Base-by-base conservation (phyloP, 2,888 invertebrate species). In the Lochmaea crataegi region DNA sequence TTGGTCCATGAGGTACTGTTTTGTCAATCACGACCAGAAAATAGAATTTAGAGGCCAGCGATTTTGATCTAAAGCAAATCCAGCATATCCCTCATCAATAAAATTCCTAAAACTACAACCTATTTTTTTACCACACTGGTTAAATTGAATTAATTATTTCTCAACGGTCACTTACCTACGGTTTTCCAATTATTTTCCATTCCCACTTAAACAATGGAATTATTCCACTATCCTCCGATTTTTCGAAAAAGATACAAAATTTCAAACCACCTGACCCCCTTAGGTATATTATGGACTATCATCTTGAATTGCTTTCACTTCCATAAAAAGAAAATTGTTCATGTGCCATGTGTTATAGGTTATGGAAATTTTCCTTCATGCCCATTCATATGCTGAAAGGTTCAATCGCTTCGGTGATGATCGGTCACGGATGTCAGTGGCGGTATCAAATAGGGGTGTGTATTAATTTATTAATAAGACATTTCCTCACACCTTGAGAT, bases 311-410 rank as follows among this genome's bases (percentile, higher is more conserved):
- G 77, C 74, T 75, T 71, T 70, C 75, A 74, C 69, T 75, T 74
- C 72, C 73, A 73, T 73, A 74, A 71, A 68, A 70, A 65, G 74
- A 72, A 75, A 71, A 73, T 70, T 72, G 69, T 74, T 73, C 67
- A 63, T 73, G 71, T 56, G 69, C 75, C 74, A 74, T 74, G 74
- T 74, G 77, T 74, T 75, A 75, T 74, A 65, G 56, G 72, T 65
- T 75, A 76, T 73, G 76, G 75, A 75, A 77, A 77, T 77, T 71
- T 63, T 65, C 68, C 71, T 48, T 72, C 42, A 72, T 74, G 71
- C 61, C 77, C 74, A 74, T 77, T 74, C 77, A 71, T 76, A 77
- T 70, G 67, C 70, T 70, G 75, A 76, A 75, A 66, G 75, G 77
- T 75, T 71, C 71, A 66, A 71, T 76, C 73, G 75, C 41, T 69